Evolutionary conservation across 37 sponge, comb jelly and placozoan species (phyloP).

Genomic region (Halisarca cf. caerulea): DNA sequence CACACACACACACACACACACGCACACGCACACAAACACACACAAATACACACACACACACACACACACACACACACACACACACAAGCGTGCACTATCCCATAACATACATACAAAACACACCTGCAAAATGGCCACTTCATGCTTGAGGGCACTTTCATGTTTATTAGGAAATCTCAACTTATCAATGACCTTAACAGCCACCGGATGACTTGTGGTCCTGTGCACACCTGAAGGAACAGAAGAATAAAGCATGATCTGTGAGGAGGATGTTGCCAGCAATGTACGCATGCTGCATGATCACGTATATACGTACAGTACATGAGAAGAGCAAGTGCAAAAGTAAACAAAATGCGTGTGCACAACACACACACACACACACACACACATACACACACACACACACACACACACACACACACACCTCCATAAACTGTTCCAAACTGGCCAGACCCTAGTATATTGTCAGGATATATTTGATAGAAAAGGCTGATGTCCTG

Average conservation of each 20-base stretch:
- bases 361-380: conserved; percentile 3
- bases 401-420: conserved; percentile 21
- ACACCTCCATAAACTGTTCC: conserved; percentile 97
- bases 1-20: conserved; percentile 16
- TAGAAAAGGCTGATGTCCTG: conserved; percentile 91
- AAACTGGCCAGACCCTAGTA: conserved; percentile 99
- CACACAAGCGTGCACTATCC: neutral
- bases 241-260: no score
- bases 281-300: neutral
- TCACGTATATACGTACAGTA: neutral
- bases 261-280: neutral
- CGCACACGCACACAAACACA: neutral
- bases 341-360: neutral
- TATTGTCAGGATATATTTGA: conserved; percentile 91
- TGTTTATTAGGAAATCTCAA: conserved; percentile 89
- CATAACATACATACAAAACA: no score
- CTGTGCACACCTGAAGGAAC: conserved; percentile 84
- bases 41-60: neutral
- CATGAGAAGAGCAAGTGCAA: neutral
- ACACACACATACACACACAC: conserved; percentile 1
- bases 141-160: conserved; percentile 83
- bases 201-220: conserved; percentile 71
- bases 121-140: conserved; percentile 88
- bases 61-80: no score
- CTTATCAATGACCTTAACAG: conserved; percentile 94